Percentiles rank a stretch among this genome's conserved stretches.
These are phyloP conservation scores for Hyperoodon ampullatus DNA, from an alignment of 2,113 vertebrate genomes.

Conservation along the genomic window DNA sequence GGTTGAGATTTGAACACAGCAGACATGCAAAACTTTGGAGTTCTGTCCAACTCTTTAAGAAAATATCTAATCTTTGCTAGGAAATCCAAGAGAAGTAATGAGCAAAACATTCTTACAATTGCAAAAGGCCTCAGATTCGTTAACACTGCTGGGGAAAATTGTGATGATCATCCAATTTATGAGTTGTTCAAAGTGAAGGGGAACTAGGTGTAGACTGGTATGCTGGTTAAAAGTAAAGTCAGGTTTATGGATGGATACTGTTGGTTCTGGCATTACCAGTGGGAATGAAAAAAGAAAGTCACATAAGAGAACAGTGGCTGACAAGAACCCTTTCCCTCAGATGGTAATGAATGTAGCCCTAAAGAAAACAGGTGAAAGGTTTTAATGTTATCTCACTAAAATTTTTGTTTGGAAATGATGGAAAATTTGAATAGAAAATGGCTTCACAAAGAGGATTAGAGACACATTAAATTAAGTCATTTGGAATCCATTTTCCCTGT, in stretches of 20 bases:
- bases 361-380: neutral
- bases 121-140: neutral
- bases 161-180: neutral
- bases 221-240: constrained; percentile 34
- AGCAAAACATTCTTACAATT: constrained; percentile 24
- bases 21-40: neutral
- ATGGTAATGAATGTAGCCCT: neutral
- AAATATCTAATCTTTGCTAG: neutral
- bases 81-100: neutral
- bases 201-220: neutral
- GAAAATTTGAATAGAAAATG: constrained; percentile 5
- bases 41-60: neutral
- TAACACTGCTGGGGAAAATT: neutral
- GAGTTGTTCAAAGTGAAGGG: neutral
- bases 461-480: neutral
- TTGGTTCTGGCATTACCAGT: neutral
- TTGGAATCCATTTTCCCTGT: constrained; percentile 22
- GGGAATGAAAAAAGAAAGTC: neutral
- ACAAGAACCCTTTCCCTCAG: neutral
- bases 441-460: constrained; percentile 5
- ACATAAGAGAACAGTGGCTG: neutral
- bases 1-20: neutral
- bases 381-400: neutral
- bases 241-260: neutral
- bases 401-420: constrained; percentile 37